These are phyloP conservation scores for Ganaspis sp. DNA, from an alignment of 1,140 invertebrate species.

Conservation along the genomic window DNA sequence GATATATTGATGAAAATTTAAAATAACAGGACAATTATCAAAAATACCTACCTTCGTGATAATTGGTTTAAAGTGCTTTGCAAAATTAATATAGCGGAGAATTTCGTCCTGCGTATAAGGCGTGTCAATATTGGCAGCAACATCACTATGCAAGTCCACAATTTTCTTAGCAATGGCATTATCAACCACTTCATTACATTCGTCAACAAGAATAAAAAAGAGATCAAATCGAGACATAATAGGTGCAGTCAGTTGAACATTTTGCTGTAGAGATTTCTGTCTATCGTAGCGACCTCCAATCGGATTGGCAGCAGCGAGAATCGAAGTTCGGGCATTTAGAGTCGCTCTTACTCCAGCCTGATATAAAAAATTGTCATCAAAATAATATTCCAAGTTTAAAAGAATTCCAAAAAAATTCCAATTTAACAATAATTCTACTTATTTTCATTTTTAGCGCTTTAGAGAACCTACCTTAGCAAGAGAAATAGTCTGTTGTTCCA, in stretches of 20 bases:
- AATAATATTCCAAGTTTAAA: no score
- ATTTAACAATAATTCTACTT: no score
- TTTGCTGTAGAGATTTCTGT: constrained; percentile 95
- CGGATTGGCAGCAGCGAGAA: constrained; percentile 98
- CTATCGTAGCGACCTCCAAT: constrained; percentile 97
- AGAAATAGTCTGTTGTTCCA: constrained; percentile 99
- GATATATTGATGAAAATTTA: background rate
- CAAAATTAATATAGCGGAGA: constrained; percentile 96
- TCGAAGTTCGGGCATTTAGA: constrained; percentile 97
- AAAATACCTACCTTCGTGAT: constrained; percentile 79
- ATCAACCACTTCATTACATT: constrained; percentile 95
- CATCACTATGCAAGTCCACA: constrained; percentile 93
- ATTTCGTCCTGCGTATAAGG: constrained; percentile 92
- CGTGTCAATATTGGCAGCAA: constrained; percentile 84
- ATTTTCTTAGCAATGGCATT: constrained; percentile 98
- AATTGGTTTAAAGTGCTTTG: constrained; percentile 96
- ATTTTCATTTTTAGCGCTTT: background rate
- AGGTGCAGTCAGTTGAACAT: constrained; percentile 94
- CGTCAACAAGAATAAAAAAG: constrained; percentile 98
- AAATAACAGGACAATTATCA: background rate
- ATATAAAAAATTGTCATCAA: constrained; percentile 48
- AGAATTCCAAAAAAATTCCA: no score
- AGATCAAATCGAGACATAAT: constrained; percentile 99
- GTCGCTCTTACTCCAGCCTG: constrained; percentile 97
- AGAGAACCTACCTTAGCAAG: constrained; percentile 87